These are phyloP conservation scores for Saccostrea cuccullata DNA, from an alignment of 1,140 invertebrate genomes.

Conservation along the genomic window DNA sequence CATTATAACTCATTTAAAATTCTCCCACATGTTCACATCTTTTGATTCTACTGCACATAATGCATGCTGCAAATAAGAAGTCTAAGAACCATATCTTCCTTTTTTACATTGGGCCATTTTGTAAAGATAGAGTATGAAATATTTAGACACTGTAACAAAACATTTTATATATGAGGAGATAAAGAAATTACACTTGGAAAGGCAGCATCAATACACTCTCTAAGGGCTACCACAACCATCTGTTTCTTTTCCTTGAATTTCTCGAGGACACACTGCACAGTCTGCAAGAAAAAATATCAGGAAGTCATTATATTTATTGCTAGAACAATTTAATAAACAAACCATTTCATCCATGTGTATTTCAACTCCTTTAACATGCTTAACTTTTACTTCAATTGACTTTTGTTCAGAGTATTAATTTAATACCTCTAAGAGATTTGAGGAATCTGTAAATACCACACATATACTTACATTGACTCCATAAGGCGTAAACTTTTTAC, in stretches of 20 bases:
- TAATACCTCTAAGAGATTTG: not conserved
- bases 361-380: too few species aligned
- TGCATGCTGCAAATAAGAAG: too few species aligned
- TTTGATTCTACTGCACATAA: too few species aligned
- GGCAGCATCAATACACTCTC: conserved; percentile 95
- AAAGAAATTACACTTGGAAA: conserved; percentile 86
- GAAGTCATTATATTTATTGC: not conserved
- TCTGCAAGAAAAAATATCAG: not conserved
- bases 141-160: too few species aligned
- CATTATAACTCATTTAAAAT: too few species aligned
- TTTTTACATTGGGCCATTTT: too few species aligned
- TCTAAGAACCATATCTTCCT: too few species aligned
- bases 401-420: not conserved
- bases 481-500: conserved; percentile 92
- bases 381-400: too few species aligned
- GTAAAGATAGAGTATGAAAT: too few species aligned
- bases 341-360: too few species aligned
- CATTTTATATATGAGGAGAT: not conserved
- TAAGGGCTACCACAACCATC: conserved; percentile 90
- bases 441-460: not conserved
- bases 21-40: too few species aligned
- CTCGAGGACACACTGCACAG: conserved; percentile 87
- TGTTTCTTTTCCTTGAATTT: conserved; percentile 99
- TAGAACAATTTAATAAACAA: too few species aligned
- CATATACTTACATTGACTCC: conserved; percentile 79